Evolutionary conservation across 2,888 invertebrate genomes (phyloP), one percentile per base, ranked within the genome.

Genomic region (Hypolimnas misippus): DNA sequence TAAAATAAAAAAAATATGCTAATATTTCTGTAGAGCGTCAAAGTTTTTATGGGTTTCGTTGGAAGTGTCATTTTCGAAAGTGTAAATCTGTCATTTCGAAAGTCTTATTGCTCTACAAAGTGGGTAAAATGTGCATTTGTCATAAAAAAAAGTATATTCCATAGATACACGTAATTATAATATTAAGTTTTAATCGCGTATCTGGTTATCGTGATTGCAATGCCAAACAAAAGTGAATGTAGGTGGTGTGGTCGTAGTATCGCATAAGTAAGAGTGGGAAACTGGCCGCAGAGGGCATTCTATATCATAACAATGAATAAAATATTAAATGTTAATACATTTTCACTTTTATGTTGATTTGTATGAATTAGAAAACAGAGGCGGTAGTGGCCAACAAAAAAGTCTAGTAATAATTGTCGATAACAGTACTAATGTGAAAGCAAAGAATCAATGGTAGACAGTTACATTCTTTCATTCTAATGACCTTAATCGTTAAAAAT

Each of bases 201-300:
- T 62, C 61, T 21, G 57, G 57, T 66, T 59, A 62, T 61, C 62
- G 57, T 67, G 52, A 72, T 74, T 68, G 70, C 73, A 77, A 74
- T 78, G 77, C 76, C 86, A 84, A 86, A 85, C 82, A 89, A 87
- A 91, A 89, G 89, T 88, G 88, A 90, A 89, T 86, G 90, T 89
- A 83, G 85, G 86, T 62, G 68, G 66, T 17, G 46, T 54, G 73
- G 82, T 74, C 59, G 57, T 68, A 70, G 71, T 75, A 76, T 80
- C 76, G 75, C 78, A 81, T 78, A 79, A 77, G 72, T 70, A 72
- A 78, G 79, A 81, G 83, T 79, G 75, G 77, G 78, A 78, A 83
- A 84, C 83, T 66, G 38, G 31, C 57, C 63, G 29, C 49, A 35
- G 53, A 35, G 56, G 59, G 49, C 31, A 57, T 64, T 56, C 53